Conservation (phyloP, 2,113 vertebrate genomes). For the Myrmecophaga tridactyla region DNA sequence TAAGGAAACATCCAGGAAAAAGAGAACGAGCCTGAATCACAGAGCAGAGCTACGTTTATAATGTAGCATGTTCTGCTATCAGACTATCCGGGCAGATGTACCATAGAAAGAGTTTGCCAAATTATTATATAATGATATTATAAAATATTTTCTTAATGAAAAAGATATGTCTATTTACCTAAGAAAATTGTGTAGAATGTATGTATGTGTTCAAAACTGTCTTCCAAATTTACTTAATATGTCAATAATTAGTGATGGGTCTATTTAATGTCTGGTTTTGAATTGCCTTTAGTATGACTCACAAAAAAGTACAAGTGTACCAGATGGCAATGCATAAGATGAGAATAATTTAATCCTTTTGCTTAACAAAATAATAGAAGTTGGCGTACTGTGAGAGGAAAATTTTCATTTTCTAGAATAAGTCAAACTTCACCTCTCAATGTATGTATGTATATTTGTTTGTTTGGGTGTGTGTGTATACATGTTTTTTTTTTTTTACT, state of each 20-base stretch:
- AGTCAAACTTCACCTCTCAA: constrained; percentile 46
- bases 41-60: constrained; percentile 49
- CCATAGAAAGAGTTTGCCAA: constrained; percentile 46
- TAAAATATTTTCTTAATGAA: constrained; percentile 65
- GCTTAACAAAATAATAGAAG: constrained; percentile 62
- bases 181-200: constrained; percentile 55
- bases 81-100: constrained; percentile 59
- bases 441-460: background rate
- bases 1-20: constrained; percentile 52
- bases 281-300: constrained; percentile 62
- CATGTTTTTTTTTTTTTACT: background rate
- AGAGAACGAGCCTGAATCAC: constrained; percentile 31
- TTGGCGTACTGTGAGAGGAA: constrained; percentile 51
- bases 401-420: constrained; percentile 46
- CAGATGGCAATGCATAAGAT: constrained; percentile 64
- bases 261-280: constrained; percentile 60
- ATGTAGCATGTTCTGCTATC: constrained; percentile 16
- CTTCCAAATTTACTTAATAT: constrained; percentile 64
- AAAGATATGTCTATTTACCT: constrained; percentile 44
- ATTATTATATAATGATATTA: constrained; percentile 63
- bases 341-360: constrained; percentile 63
- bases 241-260: constrained; percentile 57
- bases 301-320: constrained; percentile 59
- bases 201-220: constrained; percentile 68
- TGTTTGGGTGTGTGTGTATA: background rate